phyloP scores from a whole-genome alignment of 1,140 invertebrate genomes.

The Globodera ellingtonae region DNA sequence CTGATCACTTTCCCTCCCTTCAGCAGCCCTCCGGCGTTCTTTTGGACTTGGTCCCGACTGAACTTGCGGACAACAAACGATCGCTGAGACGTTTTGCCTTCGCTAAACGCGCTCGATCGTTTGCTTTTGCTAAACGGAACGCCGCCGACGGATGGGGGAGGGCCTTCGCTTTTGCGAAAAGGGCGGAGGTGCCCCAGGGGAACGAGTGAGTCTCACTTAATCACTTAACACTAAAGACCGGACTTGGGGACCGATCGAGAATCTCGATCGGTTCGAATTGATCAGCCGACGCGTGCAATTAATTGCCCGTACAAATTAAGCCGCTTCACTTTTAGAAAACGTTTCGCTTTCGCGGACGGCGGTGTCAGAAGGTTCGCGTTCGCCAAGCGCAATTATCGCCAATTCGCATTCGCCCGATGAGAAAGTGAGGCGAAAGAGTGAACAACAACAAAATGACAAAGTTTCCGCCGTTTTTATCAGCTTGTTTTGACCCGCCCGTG shows the following conservation, averaged over 20 bases:
- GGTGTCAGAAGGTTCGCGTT: conserved; percentile 6
- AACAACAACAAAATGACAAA: background rate
- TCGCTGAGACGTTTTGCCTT: conserved; percentile 22
- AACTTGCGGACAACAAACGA: conserved; percentile 1
- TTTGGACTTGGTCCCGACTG: background rate
- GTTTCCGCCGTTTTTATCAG: background rate
- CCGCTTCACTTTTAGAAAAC: background rate
- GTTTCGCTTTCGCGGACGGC: conserved; percentile 11
- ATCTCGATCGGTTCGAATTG: too few species aligned
- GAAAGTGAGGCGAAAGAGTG: background rate
- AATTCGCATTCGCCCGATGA: background rate
- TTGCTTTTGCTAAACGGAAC: conserved; percentile 26
- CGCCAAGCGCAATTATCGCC: background rate
- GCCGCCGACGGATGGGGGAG: conserved; percentile 1
- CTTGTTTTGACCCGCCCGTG: background rate
- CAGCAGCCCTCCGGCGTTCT: conserved; percentile 1
- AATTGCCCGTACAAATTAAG: too few species aligned
- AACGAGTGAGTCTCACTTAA: background rate
- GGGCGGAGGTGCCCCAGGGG: background rate
- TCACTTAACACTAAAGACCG: too few species aligned
- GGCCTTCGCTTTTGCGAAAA: conserved; percentile 24
- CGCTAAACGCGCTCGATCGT: conserved; percentile 17
- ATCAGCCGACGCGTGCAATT: too few species aligned
- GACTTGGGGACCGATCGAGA: too few species aligned
- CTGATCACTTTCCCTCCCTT: background rate